Evolutionary conservation across 2,888 invertebrate species (phyloP).

Genomic region (Dioctria rufipes): DNA sequence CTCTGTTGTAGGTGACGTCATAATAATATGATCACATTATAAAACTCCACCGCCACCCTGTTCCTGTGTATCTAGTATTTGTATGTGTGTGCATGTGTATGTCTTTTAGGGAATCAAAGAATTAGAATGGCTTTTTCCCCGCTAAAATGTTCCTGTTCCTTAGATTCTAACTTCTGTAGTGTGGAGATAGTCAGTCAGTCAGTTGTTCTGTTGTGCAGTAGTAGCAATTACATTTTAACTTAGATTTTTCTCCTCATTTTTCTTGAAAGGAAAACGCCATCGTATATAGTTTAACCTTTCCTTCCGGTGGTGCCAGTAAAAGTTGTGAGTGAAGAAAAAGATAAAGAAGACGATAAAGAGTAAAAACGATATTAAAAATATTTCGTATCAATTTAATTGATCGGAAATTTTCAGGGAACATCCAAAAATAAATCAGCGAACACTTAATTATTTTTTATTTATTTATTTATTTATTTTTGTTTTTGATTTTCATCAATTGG

Average conservation of each 20-base stretch:
- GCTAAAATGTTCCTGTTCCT: slow-evolving; percentile 42
- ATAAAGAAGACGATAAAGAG: background rate
- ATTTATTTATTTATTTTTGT: background rate
- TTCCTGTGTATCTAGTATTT: background rate
- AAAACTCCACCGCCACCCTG: background rate
- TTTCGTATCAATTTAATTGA: slow-evolving; percentile 16
- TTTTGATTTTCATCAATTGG: slow-evolving; percentile 44
- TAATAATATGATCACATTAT: slow-evolving; percentile 8
- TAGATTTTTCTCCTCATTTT: slow-evolving; percentile 4
- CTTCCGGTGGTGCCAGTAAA: background rate
- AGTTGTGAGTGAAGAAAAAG: slow-evolving; percentile 40
- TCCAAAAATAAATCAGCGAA: slow-evolving; percentile 46
- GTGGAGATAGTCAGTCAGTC: slow-evolving; percentile 55
- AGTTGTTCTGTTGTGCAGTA: slow-evolving; percentile 57
- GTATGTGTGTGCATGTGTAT: background rate
- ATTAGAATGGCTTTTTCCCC: slow-evolving; percentile 27
- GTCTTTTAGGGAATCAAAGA: slow-evolving; percentile 5
- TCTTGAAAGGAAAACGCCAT: background rate
- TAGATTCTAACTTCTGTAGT: slow-evolving; percentile 52
- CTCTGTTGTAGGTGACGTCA: slow-evolving; percentile 28
- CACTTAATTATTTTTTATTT: too few relatives aligned
- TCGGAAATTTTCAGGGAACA: slow-evolving; percentile 5
- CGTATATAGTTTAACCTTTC: background rate
- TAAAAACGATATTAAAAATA: background rate
- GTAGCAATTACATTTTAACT: slow-evolving; percentile 38